Percentiles rank a stretch among this genome's conserved stretches.
These are phyloP conservation scores for Zeugodacus cucurbitae DNA, from an alignment of 1,140 invertebrate species.

Conservation along the genomic window DNA sequence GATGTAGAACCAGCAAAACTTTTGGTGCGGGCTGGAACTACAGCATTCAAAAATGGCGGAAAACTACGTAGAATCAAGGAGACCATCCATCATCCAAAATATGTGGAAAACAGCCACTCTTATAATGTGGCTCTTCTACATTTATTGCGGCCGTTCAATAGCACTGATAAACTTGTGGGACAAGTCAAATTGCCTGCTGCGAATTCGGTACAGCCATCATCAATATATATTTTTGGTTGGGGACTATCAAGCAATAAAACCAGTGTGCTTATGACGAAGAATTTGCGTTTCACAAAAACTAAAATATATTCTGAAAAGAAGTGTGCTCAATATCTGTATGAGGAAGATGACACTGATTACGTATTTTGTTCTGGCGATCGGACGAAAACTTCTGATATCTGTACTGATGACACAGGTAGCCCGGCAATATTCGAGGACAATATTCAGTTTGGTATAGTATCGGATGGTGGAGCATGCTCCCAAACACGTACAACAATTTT, in stretches of 20 bases:
- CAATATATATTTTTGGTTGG: conserved; percentile 18
- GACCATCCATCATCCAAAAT: background rate
- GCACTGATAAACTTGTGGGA: background rate
- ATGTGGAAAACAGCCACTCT: background rate
- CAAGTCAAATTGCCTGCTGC: background rate
- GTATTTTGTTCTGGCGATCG: conserved; percentile 30
- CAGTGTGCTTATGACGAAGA: background rate
- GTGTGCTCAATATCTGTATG: background rate
- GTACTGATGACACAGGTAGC: conserved; percentile 28
- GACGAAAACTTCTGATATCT: conserved; percentile 21
- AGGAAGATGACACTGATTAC: background rate
- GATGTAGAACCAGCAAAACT: background rate
- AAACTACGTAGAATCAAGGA: conserved; percentile 11
- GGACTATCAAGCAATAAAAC: background rate
- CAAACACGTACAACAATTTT: background rate
- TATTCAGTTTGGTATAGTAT: conserved; percentile 8
- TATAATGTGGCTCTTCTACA: conserved; percentile 28
- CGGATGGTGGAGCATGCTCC: background rate
- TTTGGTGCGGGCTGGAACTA: background rate
- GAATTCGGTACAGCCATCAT: background rate
- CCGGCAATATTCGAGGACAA: background rate
- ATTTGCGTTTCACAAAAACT: background rate
- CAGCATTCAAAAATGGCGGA: conserved; percentile 15
- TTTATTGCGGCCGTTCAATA: conserved; percentile 10
- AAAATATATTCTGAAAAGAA: conserved; percentile 39